Base-by-base conservation (phyloP, 2,797 vertebrate genomes). In the Myoxocephalus aenaeus region DNA sequence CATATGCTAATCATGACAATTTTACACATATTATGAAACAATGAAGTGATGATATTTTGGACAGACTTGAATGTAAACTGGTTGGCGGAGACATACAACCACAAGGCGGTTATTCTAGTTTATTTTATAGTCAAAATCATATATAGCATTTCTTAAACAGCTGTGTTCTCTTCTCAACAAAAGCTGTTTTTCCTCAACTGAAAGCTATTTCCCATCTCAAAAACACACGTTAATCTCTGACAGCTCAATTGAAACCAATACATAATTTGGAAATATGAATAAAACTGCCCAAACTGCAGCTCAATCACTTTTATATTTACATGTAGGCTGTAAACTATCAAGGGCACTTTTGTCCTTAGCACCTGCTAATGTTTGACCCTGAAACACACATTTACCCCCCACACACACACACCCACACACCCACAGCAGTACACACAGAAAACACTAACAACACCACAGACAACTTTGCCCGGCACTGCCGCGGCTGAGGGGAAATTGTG, bases 401-500 rank as follows among this genome's bases (percentile, higher is more conserved):
- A 46, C 36, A 65, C 22, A 46, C 15, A 50, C 46, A 65, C 38
- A 54, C 64, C 67, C 58, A 68, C 15, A 15, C 44, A 73, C n/a
- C 12, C 59, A 32, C 18, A 59, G 54, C 17, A 38, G 1, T 7
- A 54, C 53, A 67, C 53, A 67, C 38, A 70, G 27, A 79, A 65
- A 77, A 58, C 67, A 73, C 81, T 67, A 58, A 73, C 62, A n/a
- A n/a, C 74, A 27, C 25, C 25, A 27, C 73, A 58, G 74, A 80
- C 56, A 64, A 67, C 69, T 87, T 65, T 80, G 74, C 75, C 61
- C 73, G 0, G 77, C 25, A 40, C 81, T 44, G 88, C 2, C 51
- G 83, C 18, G 61, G 79, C 83, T 79, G 82, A 90, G 79, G 82
- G 81, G 83, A 87, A 87, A 82, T 58, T 50, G 68, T 67, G 82